Evolutionary conservation across 1,140 invertebrate species (phyloP).

Genomic region (Lordiphosa clarofinis): DNA sequence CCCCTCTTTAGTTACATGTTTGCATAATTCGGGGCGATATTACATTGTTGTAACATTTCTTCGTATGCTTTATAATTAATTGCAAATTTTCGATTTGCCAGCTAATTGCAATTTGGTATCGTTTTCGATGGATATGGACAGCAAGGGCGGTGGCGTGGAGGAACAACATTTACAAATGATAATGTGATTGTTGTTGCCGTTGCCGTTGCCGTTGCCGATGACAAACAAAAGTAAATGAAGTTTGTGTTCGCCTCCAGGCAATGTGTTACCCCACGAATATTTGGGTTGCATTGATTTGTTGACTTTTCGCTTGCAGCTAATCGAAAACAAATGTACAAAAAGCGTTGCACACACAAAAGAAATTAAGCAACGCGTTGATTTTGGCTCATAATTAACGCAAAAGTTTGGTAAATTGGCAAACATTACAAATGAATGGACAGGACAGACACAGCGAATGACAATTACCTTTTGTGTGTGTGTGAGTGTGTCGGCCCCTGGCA

Average conservation of each 20-base stretch:
- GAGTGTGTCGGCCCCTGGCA: conserved; percentile 33
- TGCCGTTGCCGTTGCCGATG: conserved; percentile 15
- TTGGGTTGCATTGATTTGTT: conserved; percentile 66
- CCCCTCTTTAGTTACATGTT: no score
- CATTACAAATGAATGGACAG: conserved; percentile 35
- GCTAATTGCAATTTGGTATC: conserved; percentile 63
- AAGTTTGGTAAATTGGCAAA: conserved; percentile 72
- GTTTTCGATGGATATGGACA: conserved; percentile 12
- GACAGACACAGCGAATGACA: conserved; percentile 47
- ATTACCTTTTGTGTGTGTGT: conserved; percentile 50
- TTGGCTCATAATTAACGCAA: conserved; percentile 72
- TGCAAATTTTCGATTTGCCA: conserved; percentile 56
- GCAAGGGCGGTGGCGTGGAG: background rate
- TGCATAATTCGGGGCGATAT: background rate
- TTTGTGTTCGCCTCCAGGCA: conserved; percentile 15
- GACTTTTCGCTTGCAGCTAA: conserved; percentile 69
- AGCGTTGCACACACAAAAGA: conserved; percentile 37
- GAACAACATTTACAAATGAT: conserved; percentile 26
- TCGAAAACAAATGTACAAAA: conserved; percentile 67
- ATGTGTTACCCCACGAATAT: conserved; percentile 7
- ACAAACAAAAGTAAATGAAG: conserved; percentile 44
- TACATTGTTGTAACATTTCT: conserved; percentile 34
- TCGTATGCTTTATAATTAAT: conserved; percentile 65
- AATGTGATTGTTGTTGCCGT: conserved; percentile 22
- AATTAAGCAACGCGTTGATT: conserved; percentile 59